phyloP scores from a whole-genome alignment of 2,888 invertebrate genomes.

The Rhagonycha fulva region DNA sequence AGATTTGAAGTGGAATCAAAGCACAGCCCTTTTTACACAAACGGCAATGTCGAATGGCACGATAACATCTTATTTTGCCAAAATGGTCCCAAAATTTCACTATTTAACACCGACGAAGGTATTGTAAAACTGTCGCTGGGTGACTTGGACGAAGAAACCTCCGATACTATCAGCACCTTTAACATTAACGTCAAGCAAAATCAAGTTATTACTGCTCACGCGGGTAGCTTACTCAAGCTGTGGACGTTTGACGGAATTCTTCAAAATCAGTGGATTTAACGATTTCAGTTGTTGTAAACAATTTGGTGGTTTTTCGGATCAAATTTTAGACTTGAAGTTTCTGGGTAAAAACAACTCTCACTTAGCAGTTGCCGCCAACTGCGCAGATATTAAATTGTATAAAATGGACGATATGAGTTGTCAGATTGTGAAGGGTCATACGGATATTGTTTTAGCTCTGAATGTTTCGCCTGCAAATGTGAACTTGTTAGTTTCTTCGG shows the following conservation, averaged over 20 bases:
- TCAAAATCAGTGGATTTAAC: slow-evolving; percentile 74
- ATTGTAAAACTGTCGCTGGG: slow-evolving; percentile 62
- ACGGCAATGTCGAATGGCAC: slow-evolving; percentile 78
- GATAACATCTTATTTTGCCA: slow-evolving; percentile 75
- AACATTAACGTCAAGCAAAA: slow-evolving; percentile 65
- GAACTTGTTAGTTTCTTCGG: slow-evolving; percentile 77
- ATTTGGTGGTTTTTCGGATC: slow-evolving; percentile 93
- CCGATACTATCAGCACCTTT: slow-evolving; percentile 78
- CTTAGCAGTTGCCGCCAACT: slow-evolving; percentile 92
- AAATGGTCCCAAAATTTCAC: slow-evolving; percentile 71
- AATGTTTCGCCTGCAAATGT: slow-evolving; percentile 66
- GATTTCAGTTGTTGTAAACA: slow-evolving; percentile 76
- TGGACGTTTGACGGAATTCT: slow-evolving; percentile 69
- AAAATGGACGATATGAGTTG: slow-evolving; percentile 80
- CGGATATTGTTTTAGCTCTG: slow-evolving; percentile 84
- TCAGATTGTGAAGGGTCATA: slow-evolving; percentile 84
- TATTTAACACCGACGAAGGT: slow-evolving; percentile 71
- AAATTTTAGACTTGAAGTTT: slow-evolving; percentile 84
- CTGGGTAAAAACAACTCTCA: slow-evolving; percentile 75
- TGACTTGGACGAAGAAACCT: slow-evolving; percentile 58
- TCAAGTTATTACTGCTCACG: slow-evolving; percentile 76
- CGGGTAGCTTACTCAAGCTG: slow-evolving; percentile 81
- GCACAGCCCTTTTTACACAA: slow-evolving; percentile 80
- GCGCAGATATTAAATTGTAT: slow-evolving; percentile 86
- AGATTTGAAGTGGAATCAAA: slow-evolving; percentile 77